These are phyloP conservation scores for Atopsyche davidsoni DNA, from an alignment of 1,140 invertebrate genomes.

Conservation along the genomic window DNA sequence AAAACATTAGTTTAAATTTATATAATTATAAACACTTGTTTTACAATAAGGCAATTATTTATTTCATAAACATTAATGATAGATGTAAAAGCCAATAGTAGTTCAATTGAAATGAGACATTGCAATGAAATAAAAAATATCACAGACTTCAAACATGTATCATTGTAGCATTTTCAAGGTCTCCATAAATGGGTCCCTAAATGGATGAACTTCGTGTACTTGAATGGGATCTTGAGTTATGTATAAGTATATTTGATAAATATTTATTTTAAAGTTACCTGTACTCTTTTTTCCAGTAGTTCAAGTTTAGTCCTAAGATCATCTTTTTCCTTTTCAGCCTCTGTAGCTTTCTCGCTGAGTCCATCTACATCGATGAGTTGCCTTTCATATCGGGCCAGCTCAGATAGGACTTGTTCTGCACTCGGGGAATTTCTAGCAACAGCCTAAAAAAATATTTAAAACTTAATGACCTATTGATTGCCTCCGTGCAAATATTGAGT, in stretches of 20 bases:
- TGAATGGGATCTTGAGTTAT: no score
- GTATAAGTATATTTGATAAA: no score
- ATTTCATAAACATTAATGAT: no score
- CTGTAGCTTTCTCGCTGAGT: constrained; percentile 50
- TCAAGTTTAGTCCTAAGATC: constrained; percentile 56
- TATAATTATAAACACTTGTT: neutral
- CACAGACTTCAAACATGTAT: no score
- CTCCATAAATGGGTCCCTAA: no score
- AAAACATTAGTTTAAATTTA: neutral
- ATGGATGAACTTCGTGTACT: no score
- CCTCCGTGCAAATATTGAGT: constrained; percentile 4
- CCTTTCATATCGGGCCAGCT: constrained; percentile 65
- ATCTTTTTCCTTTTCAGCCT: constrained; percentile 53
- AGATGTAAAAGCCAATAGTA: no score
- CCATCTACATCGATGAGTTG: constrained; percentile 66
- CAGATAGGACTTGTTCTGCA: constrained; percentile 53
- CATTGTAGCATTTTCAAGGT: no score
- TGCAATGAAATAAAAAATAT: no score
- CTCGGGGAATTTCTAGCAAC: constrained; percentile 46
- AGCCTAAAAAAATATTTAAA: constrained; percentile 35
- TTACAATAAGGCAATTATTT: no score
- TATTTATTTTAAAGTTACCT: constrained; percentile 48
- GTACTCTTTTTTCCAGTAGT: constrained; percentile 63
- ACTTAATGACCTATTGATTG: neutral
- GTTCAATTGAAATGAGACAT: no score